These are phyloP conservation scores for Eira barbara DNA, from an alignment of 2,113 vertebrate species.

Conservation along the genomic window DNA sequence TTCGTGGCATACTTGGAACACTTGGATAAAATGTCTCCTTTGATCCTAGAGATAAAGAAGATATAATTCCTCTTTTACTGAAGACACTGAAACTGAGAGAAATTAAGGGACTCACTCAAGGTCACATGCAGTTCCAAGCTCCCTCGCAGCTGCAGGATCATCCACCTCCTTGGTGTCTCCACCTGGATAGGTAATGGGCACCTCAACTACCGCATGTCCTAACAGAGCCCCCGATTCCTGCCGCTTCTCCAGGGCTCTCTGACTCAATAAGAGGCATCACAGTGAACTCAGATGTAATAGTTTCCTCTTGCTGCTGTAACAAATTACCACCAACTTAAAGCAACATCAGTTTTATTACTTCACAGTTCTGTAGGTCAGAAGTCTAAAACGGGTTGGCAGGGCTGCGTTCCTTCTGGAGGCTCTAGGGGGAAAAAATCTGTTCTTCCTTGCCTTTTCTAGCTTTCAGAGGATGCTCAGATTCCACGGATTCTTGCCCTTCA, in stretches of 20 bases:
- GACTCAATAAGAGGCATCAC: not conserved
- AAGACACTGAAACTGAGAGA: not conserved
- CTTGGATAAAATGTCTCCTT: not conserved
- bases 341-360: not conserved
- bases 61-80: not conserved
- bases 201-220: not conserved
- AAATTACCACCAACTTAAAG: not conserved
- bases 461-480: not conserved
- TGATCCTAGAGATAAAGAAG: constrained; percentile 8
- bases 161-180: not conserved
- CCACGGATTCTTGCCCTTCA: not conserved
- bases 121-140: not conserved
- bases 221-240: not conserved
- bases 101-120: not conserved
- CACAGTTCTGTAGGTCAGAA: not conserved
- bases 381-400: not conserved
- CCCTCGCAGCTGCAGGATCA: not conserved
- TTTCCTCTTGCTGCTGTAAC: not conserved
- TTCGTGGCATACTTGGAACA: not conserved
- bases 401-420: not conserved
- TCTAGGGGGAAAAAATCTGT: rapidly evolving
- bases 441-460: not conserved
- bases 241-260: not conserved
- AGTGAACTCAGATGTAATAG: not conserved
- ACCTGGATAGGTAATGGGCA: not conserved